A percentile compares a stretch with the other conserved stretches of the same genome.
These are phyloP conservation scores for Tachuris rubrigastra DNA, from an alignment of 2,113 vertebrate genomes.

Conservation along the genomic window DNA sequence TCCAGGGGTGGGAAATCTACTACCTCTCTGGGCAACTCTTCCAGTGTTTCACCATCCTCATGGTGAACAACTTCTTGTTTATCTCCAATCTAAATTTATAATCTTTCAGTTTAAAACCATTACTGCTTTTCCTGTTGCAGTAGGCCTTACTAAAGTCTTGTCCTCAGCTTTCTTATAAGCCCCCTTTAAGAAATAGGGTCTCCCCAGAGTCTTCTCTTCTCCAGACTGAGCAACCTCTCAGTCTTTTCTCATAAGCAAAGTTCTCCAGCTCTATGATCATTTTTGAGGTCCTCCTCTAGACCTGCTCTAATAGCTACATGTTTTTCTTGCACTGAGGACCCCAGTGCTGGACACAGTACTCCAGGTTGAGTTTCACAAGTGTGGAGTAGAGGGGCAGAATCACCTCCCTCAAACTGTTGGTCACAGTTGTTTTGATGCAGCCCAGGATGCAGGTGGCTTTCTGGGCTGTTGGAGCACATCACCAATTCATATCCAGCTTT, in stretches of 20 bases:
- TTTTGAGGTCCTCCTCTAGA: not conserved
- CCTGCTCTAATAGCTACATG: not conserved
- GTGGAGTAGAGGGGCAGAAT: not conserved
- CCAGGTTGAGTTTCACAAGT: not conserved
- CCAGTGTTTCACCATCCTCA: not conserved
- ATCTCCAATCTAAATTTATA: not conserved
- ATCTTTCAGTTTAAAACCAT: not conserved
- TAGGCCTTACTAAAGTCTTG: not conserved
- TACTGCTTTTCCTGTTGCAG: rapidly evolving
- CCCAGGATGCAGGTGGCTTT: not conserved
- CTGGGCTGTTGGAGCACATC: not conserved
- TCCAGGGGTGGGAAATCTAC: not conserved
- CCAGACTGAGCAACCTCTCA: not conserved
- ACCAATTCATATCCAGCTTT: not conserved
- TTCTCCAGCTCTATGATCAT: not conserved
- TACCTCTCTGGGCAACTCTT: not conserved
- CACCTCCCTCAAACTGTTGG: not conserved
- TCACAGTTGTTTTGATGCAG: not conserved
- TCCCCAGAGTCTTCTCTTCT: not conserved
- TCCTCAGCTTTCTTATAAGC: not conserved
- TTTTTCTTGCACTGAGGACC: not conserved
- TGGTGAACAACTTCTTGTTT: not conserved
- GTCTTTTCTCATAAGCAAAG: not conserved
- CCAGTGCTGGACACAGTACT: not conserved
- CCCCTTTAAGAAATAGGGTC: not conserved